A percentile compares a stretch with the other conserved stretches of the same genome.
Conservation (phyloP, 2,113 vertebrate species). For the Mesitornis unicolor region DNA sequence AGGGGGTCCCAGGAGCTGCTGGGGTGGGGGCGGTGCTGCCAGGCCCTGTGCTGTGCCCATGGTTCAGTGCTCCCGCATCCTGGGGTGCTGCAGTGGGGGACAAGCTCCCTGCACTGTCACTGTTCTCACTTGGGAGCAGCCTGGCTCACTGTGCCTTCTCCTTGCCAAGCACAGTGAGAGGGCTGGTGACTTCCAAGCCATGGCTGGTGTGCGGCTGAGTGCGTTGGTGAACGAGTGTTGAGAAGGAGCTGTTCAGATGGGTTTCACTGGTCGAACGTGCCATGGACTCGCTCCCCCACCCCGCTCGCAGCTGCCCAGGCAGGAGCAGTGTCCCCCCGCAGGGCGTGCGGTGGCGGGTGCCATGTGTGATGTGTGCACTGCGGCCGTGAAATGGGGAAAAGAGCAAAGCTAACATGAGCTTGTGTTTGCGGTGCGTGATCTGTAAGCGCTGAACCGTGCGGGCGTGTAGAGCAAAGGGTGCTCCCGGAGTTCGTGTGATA, state of each 20-base stretch:
- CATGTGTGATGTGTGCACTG: no score
- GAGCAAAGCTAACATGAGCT: background rate
- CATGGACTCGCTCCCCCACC: background rate
- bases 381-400: background rate
- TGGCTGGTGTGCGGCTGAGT: background rate
- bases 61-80: background rate
- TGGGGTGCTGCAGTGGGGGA: fast-evolving
- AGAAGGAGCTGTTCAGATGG: background rate
- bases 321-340: background rate
- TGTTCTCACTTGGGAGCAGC: background rate
- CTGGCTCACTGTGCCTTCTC: fast-evolving
- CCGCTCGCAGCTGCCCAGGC: background rate
- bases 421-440: background rate
- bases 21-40: no score
- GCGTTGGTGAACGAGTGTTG: fast-evolving
- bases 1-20: no score
- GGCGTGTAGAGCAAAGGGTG: background rate
- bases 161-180: no score
- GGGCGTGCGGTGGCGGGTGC: no score
- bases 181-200: background rate
- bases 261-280: background rate
- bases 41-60: no score
- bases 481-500: background rate
- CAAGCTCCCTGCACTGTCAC: no score
- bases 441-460: background rate